These are phyloP conservation scores for Erythrocebus patas DNA, from an alignment of 2,113 vertebrate species.

Conservation along the genomic window DNA sequence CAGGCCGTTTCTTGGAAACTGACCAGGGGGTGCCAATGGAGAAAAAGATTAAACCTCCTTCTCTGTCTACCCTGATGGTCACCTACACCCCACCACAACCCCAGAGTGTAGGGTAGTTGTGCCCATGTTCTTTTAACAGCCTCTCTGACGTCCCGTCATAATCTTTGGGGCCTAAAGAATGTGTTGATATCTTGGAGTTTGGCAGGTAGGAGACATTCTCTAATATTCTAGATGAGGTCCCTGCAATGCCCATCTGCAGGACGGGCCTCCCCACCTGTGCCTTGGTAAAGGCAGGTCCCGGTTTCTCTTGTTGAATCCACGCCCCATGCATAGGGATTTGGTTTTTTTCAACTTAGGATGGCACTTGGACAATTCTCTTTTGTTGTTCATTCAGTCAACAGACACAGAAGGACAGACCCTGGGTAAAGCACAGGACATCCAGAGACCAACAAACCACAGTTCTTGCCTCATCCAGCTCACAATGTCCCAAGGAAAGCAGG, in stretches of 20 bases:
- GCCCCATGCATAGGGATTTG: background rate
- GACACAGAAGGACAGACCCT: background rate
- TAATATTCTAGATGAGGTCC: background rate
- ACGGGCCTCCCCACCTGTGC: background rate
- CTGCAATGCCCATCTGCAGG: background rate
- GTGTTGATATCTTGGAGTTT: background rate
- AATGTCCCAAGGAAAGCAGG: background rate
- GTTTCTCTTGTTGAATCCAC: background rate
- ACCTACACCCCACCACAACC: rapidly evolving
- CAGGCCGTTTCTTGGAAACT: background rate
- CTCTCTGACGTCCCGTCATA: background rate
- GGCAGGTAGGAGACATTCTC: background rate
- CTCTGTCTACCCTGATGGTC: too few relatives aligned
- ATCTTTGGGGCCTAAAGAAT: background rate
- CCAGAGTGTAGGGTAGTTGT: background rate
- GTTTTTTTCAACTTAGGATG: background rate
- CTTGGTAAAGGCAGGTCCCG: background rate
- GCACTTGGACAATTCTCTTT: background rate
- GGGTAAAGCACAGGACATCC: background rate
- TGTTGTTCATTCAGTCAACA: background rate
- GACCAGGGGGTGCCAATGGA: background rate
- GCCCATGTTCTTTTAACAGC: background rate
- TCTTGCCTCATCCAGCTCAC: background rate
- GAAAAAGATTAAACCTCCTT: background rate
- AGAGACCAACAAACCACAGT: background rate